phyloP scores from a whole-genome alignment of 2,113 vertebrate genomes.

The Eulemur macaco region DNA sequence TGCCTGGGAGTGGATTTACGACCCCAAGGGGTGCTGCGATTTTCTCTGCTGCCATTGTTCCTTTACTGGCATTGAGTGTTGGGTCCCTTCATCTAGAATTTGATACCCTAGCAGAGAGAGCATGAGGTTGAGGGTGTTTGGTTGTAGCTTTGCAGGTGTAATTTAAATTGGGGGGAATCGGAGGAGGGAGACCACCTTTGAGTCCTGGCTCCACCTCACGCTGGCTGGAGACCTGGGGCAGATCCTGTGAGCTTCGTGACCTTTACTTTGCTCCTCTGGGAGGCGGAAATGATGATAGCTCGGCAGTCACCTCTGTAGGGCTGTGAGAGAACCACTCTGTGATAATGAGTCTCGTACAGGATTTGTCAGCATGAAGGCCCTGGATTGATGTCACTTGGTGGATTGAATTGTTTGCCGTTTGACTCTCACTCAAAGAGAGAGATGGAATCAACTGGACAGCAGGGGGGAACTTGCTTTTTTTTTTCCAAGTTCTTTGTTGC shows the following conservation, averaged over 20 bases:
- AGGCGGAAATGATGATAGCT: background rate
- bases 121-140: background rate
- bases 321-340: background rate
- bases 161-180: background rate
- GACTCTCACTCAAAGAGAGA: background rate
- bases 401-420: background rate
- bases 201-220: too few species aligned
- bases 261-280: background rate
- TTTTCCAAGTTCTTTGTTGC: background rate
- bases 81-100: background rate
- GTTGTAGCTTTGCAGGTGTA: background rate
- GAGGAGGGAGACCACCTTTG: background rate
- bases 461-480: background rate
- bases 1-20: background rate
- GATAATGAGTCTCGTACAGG: background rate
- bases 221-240: background rate
- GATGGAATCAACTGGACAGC: background rate
- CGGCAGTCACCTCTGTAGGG: background rate
- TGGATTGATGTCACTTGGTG: background rate
- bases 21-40: background rate
- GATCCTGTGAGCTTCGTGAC: background rate
- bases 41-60: background rate
- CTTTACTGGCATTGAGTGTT: background rate
- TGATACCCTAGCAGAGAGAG: background rate
- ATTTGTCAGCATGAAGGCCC: background rate